These are phyloP conservation scores for Ciconia stormi DNA, from an alignment of 2,113 vertebrate species.

Conservation along the genomic window DNA sequence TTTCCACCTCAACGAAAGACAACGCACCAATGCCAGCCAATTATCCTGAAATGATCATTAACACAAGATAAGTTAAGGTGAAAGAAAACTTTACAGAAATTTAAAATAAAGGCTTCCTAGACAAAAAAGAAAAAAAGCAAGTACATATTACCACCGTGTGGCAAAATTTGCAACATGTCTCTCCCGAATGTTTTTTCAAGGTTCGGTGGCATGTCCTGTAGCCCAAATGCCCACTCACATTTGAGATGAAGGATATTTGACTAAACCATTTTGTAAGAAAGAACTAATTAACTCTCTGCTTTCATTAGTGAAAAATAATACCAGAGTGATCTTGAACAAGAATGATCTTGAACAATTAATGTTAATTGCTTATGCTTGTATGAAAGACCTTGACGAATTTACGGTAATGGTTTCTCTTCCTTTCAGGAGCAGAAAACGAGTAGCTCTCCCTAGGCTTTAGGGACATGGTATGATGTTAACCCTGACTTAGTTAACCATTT, in stretches of 20 bases:
- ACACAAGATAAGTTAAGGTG: neutral
- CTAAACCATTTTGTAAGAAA: neutral
- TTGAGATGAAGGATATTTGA: neutral
- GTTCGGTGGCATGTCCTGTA: rapidly evolving
- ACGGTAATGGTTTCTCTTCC: neutral
- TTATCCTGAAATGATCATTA: neutral
- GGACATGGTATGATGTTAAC: neutral
- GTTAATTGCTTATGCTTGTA: neutral
- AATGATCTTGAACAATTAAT: neutral
- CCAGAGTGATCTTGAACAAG: neutral
- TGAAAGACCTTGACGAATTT: constrained; percentile 19
- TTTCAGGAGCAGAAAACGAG: neutral
- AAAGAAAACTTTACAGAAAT: neutral
- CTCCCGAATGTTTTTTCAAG: neutral
- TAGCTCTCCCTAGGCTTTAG: neutral
- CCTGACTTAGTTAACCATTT: neutral
- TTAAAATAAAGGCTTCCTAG: neutral
- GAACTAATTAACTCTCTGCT: neutral
- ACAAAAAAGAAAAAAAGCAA: neutral
- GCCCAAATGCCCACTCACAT: neutral
- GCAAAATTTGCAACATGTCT: neutral
- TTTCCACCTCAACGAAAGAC: neutral
- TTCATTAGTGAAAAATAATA: constrained; percentile 27
- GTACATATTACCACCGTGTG: rapidly evolving
- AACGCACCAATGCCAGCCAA: neutral